These are phyloP conservation scores for Lacerta bilineata DNA, from an alignment of 2,797 vertebrate species.

Conservation along the genomic window DNA sequence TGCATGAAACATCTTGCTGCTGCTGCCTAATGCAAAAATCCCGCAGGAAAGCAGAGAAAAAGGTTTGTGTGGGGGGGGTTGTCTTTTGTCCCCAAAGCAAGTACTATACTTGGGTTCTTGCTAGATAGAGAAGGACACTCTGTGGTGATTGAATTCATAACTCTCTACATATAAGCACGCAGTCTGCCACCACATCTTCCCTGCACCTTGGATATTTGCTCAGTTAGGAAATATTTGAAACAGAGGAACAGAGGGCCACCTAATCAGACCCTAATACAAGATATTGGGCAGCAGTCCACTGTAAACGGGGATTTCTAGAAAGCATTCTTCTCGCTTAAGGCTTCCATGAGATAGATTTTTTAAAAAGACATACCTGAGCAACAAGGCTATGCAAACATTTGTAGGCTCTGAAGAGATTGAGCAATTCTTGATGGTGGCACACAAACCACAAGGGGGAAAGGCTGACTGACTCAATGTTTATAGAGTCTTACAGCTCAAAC, in stretches of 20 bases:
- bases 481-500: constrained; percentile 72
- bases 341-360: neutral
- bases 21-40: neutral
- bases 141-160: neutral
- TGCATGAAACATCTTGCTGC: neutral
- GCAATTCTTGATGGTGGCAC: constrained; percentile 47
- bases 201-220: accelerated
- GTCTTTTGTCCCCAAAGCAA: neutral
- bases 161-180: too few relatives aligned
- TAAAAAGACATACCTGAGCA: constrained; percentile 13
- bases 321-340: neutral
- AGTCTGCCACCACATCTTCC: neutral
- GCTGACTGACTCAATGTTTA: constrained; percentile 62
- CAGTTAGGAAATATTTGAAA: neutral
- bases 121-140: neutral
- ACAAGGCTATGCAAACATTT: constrained; percentile 68
- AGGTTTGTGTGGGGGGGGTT: too few relatives aligned
- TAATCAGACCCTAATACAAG: neutral
- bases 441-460: constrained; percentile 14
- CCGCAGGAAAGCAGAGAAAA: neutral
- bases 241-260: neutral
- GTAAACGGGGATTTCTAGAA: constrained; percentile 13
- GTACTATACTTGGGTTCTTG: neutral
- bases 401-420: constrained; percentile 63
- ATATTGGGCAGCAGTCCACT: neutral